Evolutionary conservation across 2,797 vertebrate genomes (phyloP), one percentile per base, ranked within the genome.

Genomic region (Serranus cabrilla): DNA sequence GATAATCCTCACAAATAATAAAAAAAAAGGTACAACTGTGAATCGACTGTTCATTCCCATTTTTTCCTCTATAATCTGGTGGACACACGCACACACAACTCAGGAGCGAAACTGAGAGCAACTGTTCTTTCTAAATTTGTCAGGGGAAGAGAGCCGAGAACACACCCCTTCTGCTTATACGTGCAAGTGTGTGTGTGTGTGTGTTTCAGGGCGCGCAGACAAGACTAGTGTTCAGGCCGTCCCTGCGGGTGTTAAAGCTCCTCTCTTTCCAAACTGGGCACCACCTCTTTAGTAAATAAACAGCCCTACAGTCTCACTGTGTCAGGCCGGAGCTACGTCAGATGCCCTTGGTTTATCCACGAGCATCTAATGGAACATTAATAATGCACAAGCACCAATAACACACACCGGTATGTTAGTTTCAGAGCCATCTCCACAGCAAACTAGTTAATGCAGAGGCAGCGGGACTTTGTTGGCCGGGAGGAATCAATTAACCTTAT

Each of bases 71-170:
- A 58, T 40, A 73, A 77, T 64, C 66, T 80, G 61, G 62, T 25
- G 42, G 14, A 43, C 61, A 23, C 50, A 50, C 66, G 51, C 55
- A 23, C 20, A 47, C 55, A 54, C 12, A 60, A 71, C 58, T 67
- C 42, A 68, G 60, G 37, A 61, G 74, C 71, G 64, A 66, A 61
- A 73, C 80, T 73, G 82, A 69, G 71, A 89, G 88, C 93, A 94
- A 93, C 92, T 93, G 94, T 91, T 93, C 78, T 82, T 92, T 93
- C 92, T 93, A 95, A 92, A 95, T 93, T 78, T 87, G 91, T 89
- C 87, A 68, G 64, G 42, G 78, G 63, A 63, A 76, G 58, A 70
- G 73, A 75, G 78, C 59, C 78, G 66, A 72, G 76, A 74, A 82
- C 62, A 88, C 81, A 68, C 77, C 74, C 64, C 84, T 77, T 72